Conservation (phyloP, 2,797 vertebrate genomes). For the Peromyscus nudipes region DNA sequence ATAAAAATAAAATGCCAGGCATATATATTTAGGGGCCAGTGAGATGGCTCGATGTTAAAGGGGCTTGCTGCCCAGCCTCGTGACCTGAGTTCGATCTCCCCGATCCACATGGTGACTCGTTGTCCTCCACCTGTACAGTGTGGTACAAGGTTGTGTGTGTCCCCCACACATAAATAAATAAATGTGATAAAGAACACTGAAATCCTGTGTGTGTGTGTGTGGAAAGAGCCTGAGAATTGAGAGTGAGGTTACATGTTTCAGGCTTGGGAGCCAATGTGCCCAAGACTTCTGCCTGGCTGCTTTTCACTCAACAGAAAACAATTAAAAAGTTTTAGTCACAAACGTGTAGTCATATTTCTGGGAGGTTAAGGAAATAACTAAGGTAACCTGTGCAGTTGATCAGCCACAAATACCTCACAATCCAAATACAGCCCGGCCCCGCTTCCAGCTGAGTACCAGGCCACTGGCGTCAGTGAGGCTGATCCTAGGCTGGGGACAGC, state of each 20-base stretch:
- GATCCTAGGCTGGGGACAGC: neutral
- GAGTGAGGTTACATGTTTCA: neutral
- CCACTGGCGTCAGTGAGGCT: neutral
- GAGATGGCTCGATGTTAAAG: neutral
- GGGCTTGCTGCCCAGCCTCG: neutral
- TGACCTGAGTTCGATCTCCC: neutral
- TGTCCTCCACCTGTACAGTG: neutral
- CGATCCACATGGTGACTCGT: neutral
- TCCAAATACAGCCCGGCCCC: neutral
- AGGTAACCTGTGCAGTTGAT: neutral
- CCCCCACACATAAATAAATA: neutral
- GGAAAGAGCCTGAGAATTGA: neutral
- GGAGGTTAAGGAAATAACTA: conserved; percentile 1
- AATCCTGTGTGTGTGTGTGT: neutral
- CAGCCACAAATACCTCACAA: neutral
- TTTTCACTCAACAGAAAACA: conserved; percentile 1
- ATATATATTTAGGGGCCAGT: neutral
- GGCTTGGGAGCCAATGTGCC: neutral
- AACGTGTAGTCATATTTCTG: neutral
- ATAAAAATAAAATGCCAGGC: too few relatives aligned
- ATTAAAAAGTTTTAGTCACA: neutral
- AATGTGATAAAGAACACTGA: neutral
- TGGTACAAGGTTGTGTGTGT: neutral
- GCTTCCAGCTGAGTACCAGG: neutral
- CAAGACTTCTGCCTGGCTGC: neutral